Evolutionary conservation across 2,888 invertebrate genomes (phyloP).

Genomic region (Taenaris catops): DNA sequence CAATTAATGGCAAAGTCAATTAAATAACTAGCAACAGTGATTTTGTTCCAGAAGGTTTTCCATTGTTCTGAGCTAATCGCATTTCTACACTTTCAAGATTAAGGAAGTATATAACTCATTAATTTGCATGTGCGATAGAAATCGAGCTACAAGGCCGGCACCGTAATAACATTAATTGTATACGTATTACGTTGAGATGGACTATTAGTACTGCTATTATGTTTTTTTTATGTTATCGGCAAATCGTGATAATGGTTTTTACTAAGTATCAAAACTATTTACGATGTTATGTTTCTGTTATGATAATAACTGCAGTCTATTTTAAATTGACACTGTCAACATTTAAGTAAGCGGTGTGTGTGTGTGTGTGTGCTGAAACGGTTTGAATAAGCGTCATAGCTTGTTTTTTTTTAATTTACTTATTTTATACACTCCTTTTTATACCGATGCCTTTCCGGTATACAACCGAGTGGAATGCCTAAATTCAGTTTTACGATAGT

Average conservation of each 20-base stretch:
- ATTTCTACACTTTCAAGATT: conserved; percentile 68
- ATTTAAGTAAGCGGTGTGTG: too few species aligned
- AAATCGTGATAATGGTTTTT: conserved; percentile 9
- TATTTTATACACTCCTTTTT: too few species aligned
- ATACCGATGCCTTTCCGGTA: too few species aligned
- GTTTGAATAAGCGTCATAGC: too few species aligned
- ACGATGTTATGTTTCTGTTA: background rate
- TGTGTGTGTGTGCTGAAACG: too few species aligned
- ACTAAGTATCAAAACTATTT: conserved; percentile 1
- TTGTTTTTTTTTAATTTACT: too few species aligned
- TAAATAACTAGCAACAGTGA: conserved; percentile 6
- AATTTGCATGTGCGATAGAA: conserved; percentile 73
- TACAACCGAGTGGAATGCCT: too few species aligned
- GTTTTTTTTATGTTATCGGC: conserved; percentile 26
- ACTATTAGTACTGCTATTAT: conserved; percentile 29
- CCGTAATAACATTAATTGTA: conserved; percentile 57
- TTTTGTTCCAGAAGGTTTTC: conserved; percentile 19
- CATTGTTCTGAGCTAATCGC: conserved; percentile 52
- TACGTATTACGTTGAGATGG: conserved; percentile 37
- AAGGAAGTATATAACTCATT: conserved; percentile 57
- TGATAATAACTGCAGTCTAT: too few species aligned
- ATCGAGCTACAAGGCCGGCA: conserved; percentile 53
- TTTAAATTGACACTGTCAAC: too few species aligned
- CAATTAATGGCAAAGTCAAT: conserved; percentile 1
- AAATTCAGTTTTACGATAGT: too few species aligned